Conservation (phyloP, 2,797 vertebrate species). For the Dallia pectoralis region DNA sequence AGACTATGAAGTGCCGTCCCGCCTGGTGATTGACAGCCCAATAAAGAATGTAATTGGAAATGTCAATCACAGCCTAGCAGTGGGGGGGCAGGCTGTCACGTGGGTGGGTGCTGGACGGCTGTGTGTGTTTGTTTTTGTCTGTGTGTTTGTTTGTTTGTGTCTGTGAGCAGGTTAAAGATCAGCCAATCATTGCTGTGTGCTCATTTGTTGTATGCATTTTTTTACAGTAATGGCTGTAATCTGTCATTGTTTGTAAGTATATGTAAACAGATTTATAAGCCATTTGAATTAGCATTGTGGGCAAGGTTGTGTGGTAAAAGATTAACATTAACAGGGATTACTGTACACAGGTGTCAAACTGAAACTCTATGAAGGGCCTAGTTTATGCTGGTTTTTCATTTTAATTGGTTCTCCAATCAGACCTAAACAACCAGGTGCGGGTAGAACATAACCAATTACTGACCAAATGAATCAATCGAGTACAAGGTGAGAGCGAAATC, state of each 20-base stretch:
- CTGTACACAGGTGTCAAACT: too few relatives aligned
- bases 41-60: constrained; percentile 80
- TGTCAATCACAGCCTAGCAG: constrained; percentile 72
- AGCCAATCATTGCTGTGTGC: constrained; percentile 27
- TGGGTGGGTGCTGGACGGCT: constrained; percentile 49
- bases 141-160: not conserved
- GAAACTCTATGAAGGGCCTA: too few relatives aligned
- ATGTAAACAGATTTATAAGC: constrained; percentile 48
- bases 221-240: constrained; percentile 41
- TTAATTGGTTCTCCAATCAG: too few relatives aligned
- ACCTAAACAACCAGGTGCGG: too few relatives aligned
- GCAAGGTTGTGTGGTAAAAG: too few relatives aligned
- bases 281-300: not conserved
- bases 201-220: constrained; percentile 60
- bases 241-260: constrained; percentile 63
- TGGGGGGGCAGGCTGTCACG: constrained; percentile 44
- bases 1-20: constrained; percentile 76
- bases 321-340: too few relatives aligned
- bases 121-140: not conserved
- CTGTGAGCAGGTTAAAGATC: constrained; percentile 1
- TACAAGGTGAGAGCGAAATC: too few relatives aligned
- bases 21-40: constrained; percentile 71
- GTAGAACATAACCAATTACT: too few relatives aligned
- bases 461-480: too few relatives aligned
- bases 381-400: too few relatives aligned